Conservation (phyloP, 2,888 invertebrate genomes). For the Tenthredo livida region DNA sequence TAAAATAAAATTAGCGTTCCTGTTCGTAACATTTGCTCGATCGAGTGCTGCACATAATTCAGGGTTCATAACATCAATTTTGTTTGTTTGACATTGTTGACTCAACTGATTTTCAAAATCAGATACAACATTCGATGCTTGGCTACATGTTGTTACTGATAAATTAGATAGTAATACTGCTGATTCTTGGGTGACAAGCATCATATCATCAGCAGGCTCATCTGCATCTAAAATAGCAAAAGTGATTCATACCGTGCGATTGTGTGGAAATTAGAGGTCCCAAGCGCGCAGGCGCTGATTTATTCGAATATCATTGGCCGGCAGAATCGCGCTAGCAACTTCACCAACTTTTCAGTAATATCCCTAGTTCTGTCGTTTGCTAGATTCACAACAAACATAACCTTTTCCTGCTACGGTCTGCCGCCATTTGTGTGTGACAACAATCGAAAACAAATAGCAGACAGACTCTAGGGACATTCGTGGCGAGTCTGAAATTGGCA, state of each 20-base stretch:
- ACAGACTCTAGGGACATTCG: too few relatives aligned
- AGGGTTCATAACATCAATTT: slow-evolving; percentile 52
- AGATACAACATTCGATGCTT: slow-evolving; percentile 41
- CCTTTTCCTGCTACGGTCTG: too few relatives aligned
- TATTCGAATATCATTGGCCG: too few relatives aligned
- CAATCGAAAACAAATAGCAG: too few relatives aligned
- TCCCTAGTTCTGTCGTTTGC: too few relatives aligned
- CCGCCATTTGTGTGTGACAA: too few relatives aligned
- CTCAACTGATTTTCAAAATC: slow-evolving; percentile 48
- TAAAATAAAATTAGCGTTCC: slow-evolving; percentile 56
- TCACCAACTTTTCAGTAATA: too few relatives aligned
- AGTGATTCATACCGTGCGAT: slow-evolving; percentile 5
- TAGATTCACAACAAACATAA: too few relatives aligned
- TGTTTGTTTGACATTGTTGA: slow-evolving; percentile 21
- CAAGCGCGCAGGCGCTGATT: too few relatives aligned
- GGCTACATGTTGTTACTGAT: slow-evolving; percentile 38
- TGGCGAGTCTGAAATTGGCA: too few relatives aligned
- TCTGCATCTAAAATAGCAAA: slow-evolving; percentile 36
- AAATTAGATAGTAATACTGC: slow-evolving; percentile 35
- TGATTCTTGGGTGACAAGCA: slow-evolving; percentile 36
- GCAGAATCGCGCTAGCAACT: too few relatives aligned
- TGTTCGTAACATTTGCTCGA: slow-evolving; percentile 55
- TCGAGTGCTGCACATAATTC: slow-evolving; percentile 54
- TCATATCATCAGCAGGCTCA: slow-evolving; percentile 38
- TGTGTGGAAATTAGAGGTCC: too few relatives aligned